phyloP scores from a whole-genome alignment of 2,888 invertebrate species.

The Aleiodes leptofemur region DNA sequence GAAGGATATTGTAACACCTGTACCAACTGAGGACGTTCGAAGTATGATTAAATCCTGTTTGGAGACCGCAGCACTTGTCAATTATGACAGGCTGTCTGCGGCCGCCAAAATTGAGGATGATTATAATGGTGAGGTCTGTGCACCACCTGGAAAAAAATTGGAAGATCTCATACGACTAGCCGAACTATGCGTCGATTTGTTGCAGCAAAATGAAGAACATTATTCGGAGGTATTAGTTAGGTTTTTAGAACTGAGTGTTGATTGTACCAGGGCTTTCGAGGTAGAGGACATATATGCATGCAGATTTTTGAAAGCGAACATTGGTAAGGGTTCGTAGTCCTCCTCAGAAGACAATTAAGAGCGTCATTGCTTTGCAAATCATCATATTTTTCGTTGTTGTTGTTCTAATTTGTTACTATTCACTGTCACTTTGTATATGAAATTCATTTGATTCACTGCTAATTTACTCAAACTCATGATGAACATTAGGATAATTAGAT shows the following conservation, averaged over 20 bases:
- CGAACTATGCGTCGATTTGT: slow-evolving; percentile 97
- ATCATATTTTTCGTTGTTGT: not conserved
- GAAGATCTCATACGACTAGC: slow-evolving; percentile 98
- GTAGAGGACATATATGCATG: slow-evolving; percentile 59
- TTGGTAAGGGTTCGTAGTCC: slow-evolving; percentile 66
- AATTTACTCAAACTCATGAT: slow-evolving; percentile 23
- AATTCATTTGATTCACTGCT: slow-evolving; percentile 13
- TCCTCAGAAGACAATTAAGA: slow-evolving; percentile 67
- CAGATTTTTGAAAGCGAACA: slow-evolving; percentile 56
- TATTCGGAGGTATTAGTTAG: slow-evolving; percentile 94
- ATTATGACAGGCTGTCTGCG: slow-evolving; percentile 96
- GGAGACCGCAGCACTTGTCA: slow-evolving; percentile 97
- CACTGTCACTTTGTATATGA: slow-evolving; percentile 24
- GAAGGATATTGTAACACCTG: slow-evolving; percentile 99
- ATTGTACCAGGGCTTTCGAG: slow-evolving; percentile 62
- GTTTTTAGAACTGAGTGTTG: slow-evolving; percentile 73
- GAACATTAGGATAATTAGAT: slow-evolving; percentile 29
- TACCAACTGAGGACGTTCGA: slow-evolving; percentile 96
- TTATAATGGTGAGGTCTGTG: slow-evolving; percentile 84
- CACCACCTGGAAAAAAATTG: slow-evolving; percentile 91
- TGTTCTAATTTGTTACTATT: slow-evolving; percentile 19
- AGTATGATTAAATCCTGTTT: slow-evolving; percentile 97
- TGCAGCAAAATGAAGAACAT: slow-evolving; percentile 99
- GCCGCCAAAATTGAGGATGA: slow-evolving; percentile 98
- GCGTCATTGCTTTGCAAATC: slow-evolving; percentile 15